Percentiles rank a stretch among this genome's conserved stretches.
These are phyloP conservation scores for Gari tellinella DNA, from an alignment of 2,888 invertebrate genomes.

Conservation along the genomic window DNA sequence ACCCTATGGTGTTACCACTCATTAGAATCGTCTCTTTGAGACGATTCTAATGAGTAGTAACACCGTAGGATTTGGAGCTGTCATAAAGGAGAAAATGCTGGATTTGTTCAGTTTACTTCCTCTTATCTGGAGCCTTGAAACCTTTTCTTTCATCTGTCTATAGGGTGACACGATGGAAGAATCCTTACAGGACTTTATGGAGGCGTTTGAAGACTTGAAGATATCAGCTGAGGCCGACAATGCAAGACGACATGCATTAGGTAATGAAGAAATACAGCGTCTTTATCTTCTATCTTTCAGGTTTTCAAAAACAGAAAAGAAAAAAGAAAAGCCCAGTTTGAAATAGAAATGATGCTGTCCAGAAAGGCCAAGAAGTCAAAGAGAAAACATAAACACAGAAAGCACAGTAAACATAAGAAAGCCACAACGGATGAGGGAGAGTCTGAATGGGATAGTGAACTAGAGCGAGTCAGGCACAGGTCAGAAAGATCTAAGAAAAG, in stretches of 20 bases:
- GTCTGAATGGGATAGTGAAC: neutral
- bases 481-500: constrained; percentile 2
- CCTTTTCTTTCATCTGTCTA: too few species aligned
- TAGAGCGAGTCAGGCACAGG: constrained; percentile 11
- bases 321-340: constrained; percentile 23
- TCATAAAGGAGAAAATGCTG: too few species aligned
- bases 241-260: constrained; percentile 46
- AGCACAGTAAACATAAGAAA: neutral
- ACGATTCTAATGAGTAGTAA: too few species aligned
- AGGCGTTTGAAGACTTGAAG: constrained; percentile 45
- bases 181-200: too few species aligned
- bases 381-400: too few species aligned
- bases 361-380: neutral
- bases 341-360: neutral
- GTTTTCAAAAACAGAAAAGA: constrained; percentile 44
- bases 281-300: constrained; percentile 37
- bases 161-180: too few species aligned
- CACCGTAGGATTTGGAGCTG: too few species aligned
- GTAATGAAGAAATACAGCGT: constrained; percentile 25
- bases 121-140: too few species aligned
- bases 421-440: neutral
- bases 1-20: too few species aligned
- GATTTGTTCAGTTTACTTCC: too few species aligned
- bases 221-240: constrained; percentile 26
- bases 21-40: too few species aligned